Evolutionary conservation across 1,140 invertebrate genomes (phyloP).

Genomic region (Condylostylus longicornis): DNA sequence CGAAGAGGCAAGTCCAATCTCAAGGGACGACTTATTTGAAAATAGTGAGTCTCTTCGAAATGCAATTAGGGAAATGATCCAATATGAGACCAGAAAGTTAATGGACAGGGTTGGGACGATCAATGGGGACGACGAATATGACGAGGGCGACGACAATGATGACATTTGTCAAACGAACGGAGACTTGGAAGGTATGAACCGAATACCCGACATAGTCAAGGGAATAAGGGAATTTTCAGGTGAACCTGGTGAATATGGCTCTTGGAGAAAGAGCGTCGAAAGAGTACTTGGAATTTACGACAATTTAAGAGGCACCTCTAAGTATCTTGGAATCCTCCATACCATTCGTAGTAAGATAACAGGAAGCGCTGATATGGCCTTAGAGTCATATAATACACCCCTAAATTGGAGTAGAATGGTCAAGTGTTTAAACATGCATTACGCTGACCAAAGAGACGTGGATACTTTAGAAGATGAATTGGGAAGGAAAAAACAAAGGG

Average conservation of each 20-base stretch:
- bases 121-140: too few relatives aligned
- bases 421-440: not conserved
- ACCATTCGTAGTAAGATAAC: conserved; percentile 2
- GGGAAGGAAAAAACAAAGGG: not conserved
- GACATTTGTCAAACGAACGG: too few relatives aligned
- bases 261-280: conserved; percentile 5
- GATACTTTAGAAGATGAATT: conserved; percentile 1
- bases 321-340: conserved; percentile 1
- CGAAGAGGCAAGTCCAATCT: too few relatives aligned
- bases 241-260: conserved; percentile 3
- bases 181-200: conserved; percentile 1
- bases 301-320: not conserved
- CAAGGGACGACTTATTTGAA: too few relatives aligned
- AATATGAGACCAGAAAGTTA: too few relatives aligned
- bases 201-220: conserved; percentile 3
- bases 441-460: conserved; percentile 5
- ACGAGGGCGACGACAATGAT: too few relatives aligned
- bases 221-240: conserved; percentile 3
- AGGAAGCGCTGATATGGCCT: conserved; percentile 1
- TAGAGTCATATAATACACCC: not conserved
- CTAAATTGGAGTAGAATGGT: not conserved
- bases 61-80: too few relatives aligned
- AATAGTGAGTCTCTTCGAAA: too few relatives aligned
- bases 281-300: conserved; percentile 1
- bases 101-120: too few relatives aligned